Conservation (phyloP, 2,888 invertebrate genomes). For the Chymomyza procnemis region DNA sequence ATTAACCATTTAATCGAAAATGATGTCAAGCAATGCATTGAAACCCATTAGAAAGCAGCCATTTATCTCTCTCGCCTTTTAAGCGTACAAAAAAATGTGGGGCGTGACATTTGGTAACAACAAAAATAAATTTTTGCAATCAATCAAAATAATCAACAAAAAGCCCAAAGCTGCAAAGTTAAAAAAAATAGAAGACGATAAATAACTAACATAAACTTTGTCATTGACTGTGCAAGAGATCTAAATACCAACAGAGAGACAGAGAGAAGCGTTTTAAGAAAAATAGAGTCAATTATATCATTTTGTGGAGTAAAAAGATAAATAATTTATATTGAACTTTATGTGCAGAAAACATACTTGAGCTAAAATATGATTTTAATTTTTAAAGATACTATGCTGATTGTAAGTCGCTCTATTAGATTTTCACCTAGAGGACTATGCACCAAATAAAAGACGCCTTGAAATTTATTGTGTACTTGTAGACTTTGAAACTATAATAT, state of each 20-base stretch:
- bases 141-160: conserved; percentile 60
- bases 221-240: background rate
- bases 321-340: too few species aligned
- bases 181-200: conserved; percentile 3
- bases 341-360: too few species aligned
- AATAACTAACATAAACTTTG: background rate
- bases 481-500: too few species aligned
- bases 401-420: too few species aligned
- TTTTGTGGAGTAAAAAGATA: too few species aligned
- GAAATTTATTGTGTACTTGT: too few species aligned
- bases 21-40: conserved; percentile 32
- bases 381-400: too few species aligned
- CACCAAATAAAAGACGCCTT: too few species aligned
- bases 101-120: conserved; percentile 19
- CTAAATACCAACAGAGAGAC: background rate
- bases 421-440: too few species aligned
- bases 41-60: conserved; percentile 23
- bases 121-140: conserved; percentile 67
- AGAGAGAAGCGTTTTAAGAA: too few species aligned
- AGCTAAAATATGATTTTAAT: too few species aligned
- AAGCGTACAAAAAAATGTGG: conserved; percentile 35
- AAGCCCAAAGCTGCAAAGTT: background rate
- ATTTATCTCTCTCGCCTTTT: background rate
- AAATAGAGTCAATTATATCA: too few species aligned
- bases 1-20: conserved; percentile 50